phyloP scores from a whole-genome alignment of 2,797 vertebrate genomes.

The Sebastes elongatus region DNA sequence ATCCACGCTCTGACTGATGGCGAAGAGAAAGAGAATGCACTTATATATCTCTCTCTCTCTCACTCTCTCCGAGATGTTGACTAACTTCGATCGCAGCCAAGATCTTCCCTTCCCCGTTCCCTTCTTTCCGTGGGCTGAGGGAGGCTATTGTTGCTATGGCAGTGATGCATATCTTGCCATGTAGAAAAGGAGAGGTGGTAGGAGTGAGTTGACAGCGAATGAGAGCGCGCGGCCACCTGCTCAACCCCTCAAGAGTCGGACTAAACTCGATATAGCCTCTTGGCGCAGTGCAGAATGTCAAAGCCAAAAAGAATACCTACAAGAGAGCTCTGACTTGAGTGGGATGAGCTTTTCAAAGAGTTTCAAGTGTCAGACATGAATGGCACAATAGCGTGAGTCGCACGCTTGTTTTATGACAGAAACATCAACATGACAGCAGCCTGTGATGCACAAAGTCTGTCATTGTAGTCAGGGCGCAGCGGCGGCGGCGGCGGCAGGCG shows the following conservation, averaged over 20 bases:
- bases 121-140: conserved; percentile 46
- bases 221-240: conserved; percentile 40
- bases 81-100: conserved; percentile 53
- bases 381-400: conserved; percentile 43
- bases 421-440: conserved; percentile 68
- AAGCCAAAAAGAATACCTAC: not conserved
- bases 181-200: conserved; percentile 60
- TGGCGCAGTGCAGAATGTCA: not conserved
- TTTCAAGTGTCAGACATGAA: conserved; percentile 45
- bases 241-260: conserved; percentile 32
- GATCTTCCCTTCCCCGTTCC: conserved; percentile 27
- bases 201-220: conserved; percentile 51
- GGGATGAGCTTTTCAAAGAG: conserved; percentile 40
- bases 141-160: conserved; percentile 68
- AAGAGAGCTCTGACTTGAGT: conserved; percentile 14
- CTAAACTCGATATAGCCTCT: conserved; percentile 22
- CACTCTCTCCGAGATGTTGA: conserved; percentile 33
- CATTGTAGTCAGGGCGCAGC: conserved; percentile 44
- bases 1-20: conserved; percentile 33
- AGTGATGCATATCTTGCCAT: conserved; percentile 58
- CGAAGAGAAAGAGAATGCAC: conserved; percentile 3
- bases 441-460: conserved; percentile 67
- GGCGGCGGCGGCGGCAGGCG: not conserved
- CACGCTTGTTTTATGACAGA: conserved; percentile 53
- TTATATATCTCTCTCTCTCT: not conserved